These are phyloP conservation scores for Anoplius nigerrimus DNA, from an alignment of 2,888 invertebrate genomes.

Conservation along the genomic window DNA sequence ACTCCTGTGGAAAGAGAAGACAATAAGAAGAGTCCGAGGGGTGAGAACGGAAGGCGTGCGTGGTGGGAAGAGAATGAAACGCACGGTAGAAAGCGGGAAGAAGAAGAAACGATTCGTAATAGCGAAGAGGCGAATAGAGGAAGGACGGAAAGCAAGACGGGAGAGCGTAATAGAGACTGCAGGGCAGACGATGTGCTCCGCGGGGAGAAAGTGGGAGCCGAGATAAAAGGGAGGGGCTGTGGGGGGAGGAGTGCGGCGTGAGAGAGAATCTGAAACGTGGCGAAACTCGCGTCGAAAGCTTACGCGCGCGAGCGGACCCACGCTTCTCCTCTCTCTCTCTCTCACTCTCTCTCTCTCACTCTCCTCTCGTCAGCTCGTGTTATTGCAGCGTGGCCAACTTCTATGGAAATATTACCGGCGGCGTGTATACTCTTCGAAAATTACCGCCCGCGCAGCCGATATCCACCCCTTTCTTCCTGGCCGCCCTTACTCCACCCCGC, in stretches of 20 bases:
- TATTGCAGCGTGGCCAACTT: conserved; percentile 45
- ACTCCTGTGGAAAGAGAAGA: neutral
- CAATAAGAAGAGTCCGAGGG: neutral
- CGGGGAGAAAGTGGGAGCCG: neutral
- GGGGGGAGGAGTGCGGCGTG: neutral
- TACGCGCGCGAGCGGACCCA: too few relatives aligned
- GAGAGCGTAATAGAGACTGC: neutral
- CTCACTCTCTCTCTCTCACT: too few relatives aligned
- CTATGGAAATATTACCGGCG: conserved; percentile 40
- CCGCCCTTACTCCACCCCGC: neutral
- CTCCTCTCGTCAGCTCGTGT: conserved; percentile 25
- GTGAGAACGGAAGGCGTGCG: neutral
- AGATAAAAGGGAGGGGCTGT: neutral
- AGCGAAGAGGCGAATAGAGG: neutral
- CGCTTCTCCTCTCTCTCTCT: too few relatives aligned
- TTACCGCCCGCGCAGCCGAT: conserved; percentile 13
- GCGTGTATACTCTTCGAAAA: conserved; percentile 37
- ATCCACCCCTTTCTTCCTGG: neutral
- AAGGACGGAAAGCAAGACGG: neutral
- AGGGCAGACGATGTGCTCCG: neutral
- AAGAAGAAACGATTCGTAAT: too few relatives aligned
- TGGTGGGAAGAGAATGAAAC: neutral
- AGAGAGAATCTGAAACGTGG: conserved; percentile 28
- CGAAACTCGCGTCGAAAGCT: conserved; percentile 50
- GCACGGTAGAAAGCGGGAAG: neutral